Evolutionary conservation across 1,140 invertebrate genomes (phyloP).

Genomic region (Matsumurasca onukii): DNA sequence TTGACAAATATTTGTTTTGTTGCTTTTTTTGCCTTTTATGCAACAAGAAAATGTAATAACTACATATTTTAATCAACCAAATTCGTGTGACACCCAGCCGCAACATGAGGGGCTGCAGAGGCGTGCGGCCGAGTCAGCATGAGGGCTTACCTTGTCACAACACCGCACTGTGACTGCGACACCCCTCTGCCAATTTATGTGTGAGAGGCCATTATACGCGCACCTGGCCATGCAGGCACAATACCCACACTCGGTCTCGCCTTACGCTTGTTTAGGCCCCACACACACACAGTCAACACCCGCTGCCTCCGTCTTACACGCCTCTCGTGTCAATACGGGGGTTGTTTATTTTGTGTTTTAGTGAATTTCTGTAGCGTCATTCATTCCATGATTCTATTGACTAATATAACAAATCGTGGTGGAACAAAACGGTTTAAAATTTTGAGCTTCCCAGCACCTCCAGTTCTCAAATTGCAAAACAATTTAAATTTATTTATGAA

Average conservation of each 20-base stretch:
- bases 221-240: neutral
- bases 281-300: neutral
- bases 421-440: neutral
- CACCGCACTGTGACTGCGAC: neutral
- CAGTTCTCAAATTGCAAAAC: neutral
- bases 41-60: too few species aligned
- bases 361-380: too few species aligned
- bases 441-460: neutral
- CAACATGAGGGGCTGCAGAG: neutral
- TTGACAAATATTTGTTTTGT: too few species aligned
- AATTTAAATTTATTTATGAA: too few species aligned
- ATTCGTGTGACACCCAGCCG: too few species aligned
- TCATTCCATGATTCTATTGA: too few species aligned
- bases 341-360: too few species aligned
- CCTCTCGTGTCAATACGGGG: neutral
- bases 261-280: neutral
- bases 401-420: too few species aligned
- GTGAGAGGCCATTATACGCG: neutral
- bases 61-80: too few species aligned
- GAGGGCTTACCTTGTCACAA: neutral
- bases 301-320: neutral
- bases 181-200: neutral
- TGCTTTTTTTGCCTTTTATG: too few species aligned
- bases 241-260: neutral
- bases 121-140: neutral